Evolutionary conservation across 2,888 invertebrate genomes (phyloP), one percentile per base, ranked within the genome.

Genomic region (Lissocephala sabroskyi): DNA sequence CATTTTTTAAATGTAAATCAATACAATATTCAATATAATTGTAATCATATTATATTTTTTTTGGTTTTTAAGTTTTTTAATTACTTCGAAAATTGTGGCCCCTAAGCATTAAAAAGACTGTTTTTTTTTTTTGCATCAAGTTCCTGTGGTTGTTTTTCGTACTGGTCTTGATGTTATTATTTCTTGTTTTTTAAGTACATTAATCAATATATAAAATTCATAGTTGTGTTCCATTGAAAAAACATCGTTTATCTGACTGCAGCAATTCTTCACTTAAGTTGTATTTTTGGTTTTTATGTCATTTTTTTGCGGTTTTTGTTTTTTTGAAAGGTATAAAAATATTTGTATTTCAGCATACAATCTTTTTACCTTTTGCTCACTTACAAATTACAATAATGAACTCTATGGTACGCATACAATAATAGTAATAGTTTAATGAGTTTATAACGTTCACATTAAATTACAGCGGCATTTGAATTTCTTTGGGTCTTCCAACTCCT

Each of bases 31-130:
- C 79, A 75, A 74, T 78, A 80, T 64, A 70, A 70, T 70, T 70
- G 74, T 67, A 70, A 70, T 70, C 64, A 65, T 60, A 60, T 46
- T 63, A 57, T 63, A 61, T 55, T 64, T 59, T 58, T 59, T 59
- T 66, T 62, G 62, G 59, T 53, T 62, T 60, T 61, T 56, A 45
- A 28, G 50, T 49, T 63, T 47, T 71, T 79, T 58, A 74, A 70
- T 56, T 67, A 65, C 70, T 73, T 81, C 64, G 80, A 77, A 79
- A 79, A 79, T 78, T 77, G 80, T 80, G 81, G 81, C 79, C 79
- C 80, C 79, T 78, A 80, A 80, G 79, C 79, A 80, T 81, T 81
- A 73, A 80, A 79, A 79, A 77, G 80, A 80, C 77, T 71, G 64
- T 67, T 64, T 53, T 60, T 59, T 62, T 76, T 60, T 59, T 62